Evolutionary conservation across 1,140 invertebrate species (phyloP), one percentile per base, ranked within the genome.

Genomic region (Doryteuthis pealeii): DNA sequence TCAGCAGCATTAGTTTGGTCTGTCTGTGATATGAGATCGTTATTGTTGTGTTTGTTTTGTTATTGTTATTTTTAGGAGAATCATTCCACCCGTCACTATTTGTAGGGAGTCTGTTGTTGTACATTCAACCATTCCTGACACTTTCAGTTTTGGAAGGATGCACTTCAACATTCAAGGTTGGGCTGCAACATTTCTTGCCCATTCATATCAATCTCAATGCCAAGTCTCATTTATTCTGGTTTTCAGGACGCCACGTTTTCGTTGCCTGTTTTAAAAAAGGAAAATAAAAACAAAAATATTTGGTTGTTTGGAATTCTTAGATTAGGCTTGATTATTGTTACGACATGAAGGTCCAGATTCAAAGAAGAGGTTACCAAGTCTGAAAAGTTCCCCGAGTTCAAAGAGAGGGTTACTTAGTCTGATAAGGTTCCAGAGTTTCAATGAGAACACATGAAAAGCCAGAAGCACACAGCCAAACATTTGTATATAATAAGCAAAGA

Each of bases 191-290:
- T 5, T 15, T 62, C 18, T n/a, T 22, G 54, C 6, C 5, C 18
- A 5, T 15, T 5, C 0, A 18, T 62, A 62, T 22, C 18, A 22
- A n/a, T 5, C 18, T 15, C 28, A 49, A 32, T 15, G 28, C 33
- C 15, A 10, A n/a, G 40, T 30, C 31, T 80, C 79, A 49, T 74
- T 73, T 75, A 12, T 66, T 67, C 33, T 77, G 71, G 70, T 78
- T 78, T 73, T 76, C 79, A 28, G 85, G 85, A 28, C 86, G 28
- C 86, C 86, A 74, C 85, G n/a, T n/a, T 81, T 83, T 40, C 80
- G 83, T 43, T 81, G 22, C 77, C 83, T 84, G 54, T 33, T 66
- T 40, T 40, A 40, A 40, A 10, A 40, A 40, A 5, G 35, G 4
- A 40, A 40, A 40, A 40, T 5, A 40, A 40, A 40, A 40, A 40